A percentile compares a stretch with the other conserved stretches of the same genome.
These are phyloP conservation scores for Aphelenchoides bicaudatus DNA, from an alignment of 2,888 invertebrate genomes.

Conservation along the genomic window DNA sequence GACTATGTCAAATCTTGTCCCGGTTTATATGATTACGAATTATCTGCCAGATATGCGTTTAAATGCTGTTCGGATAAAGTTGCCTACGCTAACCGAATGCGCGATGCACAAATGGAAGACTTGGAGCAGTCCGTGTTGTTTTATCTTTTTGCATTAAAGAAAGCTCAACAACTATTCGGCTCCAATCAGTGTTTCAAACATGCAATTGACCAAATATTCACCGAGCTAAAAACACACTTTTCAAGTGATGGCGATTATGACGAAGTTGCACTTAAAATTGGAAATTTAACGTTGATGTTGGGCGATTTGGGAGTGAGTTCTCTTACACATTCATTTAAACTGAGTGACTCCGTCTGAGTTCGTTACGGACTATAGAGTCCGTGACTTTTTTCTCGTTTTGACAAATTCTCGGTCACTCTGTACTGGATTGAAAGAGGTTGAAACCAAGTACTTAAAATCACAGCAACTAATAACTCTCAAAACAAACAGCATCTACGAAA, in stretches of 20 bases:
- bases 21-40: neutral
- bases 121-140: neutral
- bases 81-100: neutral
- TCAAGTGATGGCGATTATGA: neutral
- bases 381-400: too few species aligned
- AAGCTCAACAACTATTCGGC: neutral
- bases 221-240: neutral
- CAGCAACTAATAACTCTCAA: too few species aligned
- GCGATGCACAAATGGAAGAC: neutral
- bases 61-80: neutral
- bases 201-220: neutral
- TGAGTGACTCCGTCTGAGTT: too few species aligned
- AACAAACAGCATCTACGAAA: too few species aligned
- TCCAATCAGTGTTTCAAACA: neutral
- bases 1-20: neutral
- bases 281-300: neutral
- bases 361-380: too few species aligned
- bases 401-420: too few species aligned
- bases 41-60: neutral
- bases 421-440: too few species aligned
- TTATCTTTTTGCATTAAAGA: neutral
- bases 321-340: too few species aligned
- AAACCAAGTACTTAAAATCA: too few species aligned
- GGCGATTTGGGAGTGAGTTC: neutral
- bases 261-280: neutral